Evolutionary conservation across 2,797 vertebrate genomes (phyloP).

Genomic region (Rhinatrema bivittatum): DNA sequence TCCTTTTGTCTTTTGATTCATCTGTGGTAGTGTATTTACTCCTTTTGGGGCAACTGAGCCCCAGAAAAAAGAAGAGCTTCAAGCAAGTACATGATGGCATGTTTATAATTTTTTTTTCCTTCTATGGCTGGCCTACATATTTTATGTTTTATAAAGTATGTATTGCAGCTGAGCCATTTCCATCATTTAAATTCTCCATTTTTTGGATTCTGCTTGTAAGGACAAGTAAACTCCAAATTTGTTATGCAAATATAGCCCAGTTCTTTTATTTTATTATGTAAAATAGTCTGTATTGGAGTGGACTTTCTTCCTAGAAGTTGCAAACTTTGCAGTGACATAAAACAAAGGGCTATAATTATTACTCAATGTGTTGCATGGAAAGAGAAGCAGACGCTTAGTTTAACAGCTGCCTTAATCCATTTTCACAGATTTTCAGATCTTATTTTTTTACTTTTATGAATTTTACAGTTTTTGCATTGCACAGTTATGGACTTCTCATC

Average conservation of each 20-base stretch:
- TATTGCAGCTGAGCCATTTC: constrained; percentile 52
- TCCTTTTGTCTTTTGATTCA: constrained; percentile 75
- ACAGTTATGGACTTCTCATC: too few species aligned
- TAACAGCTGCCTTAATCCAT: constrained; percentile 1
- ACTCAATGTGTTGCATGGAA: too few species aligned
- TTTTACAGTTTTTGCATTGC: too few species aligned
- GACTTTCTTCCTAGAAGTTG: too few species aligned
- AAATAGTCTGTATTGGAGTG: too few species aligned
- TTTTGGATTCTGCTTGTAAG: constrained; percentile 40
- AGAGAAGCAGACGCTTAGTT: too few species aligned
- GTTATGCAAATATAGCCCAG: constrained; percentile 16
- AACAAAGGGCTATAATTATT: too few species aligned
- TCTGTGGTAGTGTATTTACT: constrained; percentile 83
- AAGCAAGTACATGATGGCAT: constrained; percentile 96
- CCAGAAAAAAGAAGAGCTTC: constrained; percentile 91
- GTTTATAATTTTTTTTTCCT: constrained; percentile 70
- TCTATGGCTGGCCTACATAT: constrained; percentile 57
- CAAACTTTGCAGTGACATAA: too few species aligned
- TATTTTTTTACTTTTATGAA: too few species aligned
- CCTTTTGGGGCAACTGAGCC: constrained; percentile 88
- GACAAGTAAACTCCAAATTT: constrained; percentile 38
- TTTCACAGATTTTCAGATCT: too few species aligned
- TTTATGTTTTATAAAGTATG: constrained; percentile 59
- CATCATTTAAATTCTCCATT: constrained; percentile 57
- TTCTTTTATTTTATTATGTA: constrained; percentile 15